phyloP scores from a whole-genome alignment of 2,797 vertebrate species.

The Acridotheres tristis region DNA sequence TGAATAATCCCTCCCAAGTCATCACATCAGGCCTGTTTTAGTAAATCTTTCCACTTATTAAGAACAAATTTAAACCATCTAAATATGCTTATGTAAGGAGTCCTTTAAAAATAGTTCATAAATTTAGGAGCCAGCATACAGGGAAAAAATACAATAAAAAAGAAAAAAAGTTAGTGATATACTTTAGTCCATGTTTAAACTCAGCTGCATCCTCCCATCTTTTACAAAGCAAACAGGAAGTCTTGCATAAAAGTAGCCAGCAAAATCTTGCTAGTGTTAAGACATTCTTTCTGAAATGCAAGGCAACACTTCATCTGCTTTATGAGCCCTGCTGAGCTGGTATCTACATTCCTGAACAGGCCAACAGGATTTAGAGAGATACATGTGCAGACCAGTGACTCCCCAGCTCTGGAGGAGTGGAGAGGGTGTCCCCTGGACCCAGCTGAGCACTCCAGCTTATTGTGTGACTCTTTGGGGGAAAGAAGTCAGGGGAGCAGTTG shows the following conservation, averaged over 20 bases:
- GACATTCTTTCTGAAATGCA: background rate
- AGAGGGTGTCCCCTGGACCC: background rate
- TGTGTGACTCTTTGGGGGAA: background rate
- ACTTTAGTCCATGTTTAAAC: conserved; percentile 1
- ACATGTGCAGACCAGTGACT: background rate
- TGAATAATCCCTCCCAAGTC: conserved; percentile 56
- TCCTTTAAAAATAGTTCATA: background rate
- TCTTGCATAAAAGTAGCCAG: background rate
- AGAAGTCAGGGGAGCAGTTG: background rate
- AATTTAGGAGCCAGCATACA: conserved; percentile 10
- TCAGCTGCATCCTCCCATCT: background rate
- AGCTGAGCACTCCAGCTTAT: background rate
- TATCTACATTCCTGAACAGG: background rate
- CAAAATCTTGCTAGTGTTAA: background rate
- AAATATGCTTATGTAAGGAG: conserved; percentile 24
- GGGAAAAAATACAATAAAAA: conserved; percentile 28
- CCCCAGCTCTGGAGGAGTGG: background rate
- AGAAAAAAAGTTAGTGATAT: background rate
- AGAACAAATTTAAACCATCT: background rate
- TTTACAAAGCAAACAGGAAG: background rate
- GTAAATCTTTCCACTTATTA: conserved; percentile 66
- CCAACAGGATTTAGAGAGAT: background rate
- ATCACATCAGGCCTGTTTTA: conserved; percentile 40
- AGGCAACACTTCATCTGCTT: background rate
- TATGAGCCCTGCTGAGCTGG: background rate